phyloP scores from a whole-genome alignment of 2,797 vertebrate genomes.

The Mus spretus region DNA sequence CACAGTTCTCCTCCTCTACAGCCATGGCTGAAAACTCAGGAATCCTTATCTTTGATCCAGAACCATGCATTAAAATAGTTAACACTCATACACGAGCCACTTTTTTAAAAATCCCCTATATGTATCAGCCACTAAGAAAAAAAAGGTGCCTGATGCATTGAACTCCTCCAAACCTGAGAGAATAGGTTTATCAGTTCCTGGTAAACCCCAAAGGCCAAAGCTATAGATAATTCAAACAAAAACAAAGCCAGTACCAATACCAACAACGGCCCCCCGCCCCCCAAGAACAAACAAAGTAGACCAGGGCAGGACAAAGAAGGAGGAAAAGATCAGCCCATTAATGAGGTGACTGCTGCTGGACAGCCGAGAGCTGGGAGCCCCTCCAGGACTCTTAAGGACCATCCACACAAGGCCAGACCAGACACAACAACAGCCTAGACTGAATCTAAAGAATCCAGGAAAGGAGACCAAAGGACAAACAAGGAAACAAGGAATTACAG shows the following conservation, averaged over 20 bases:
- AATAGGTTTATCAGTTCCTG: conserved; percentile 30
- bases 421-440: not conserved
- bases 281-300: not conserved
- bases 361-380: not conserved
- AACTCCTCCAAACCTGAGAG: conserved; percentile 22
- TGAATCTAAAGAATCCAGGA: conserved; percentile 42
- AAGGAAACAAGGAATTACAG: conserved; percentile 19
- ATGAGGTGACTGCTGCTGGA: not conserved
- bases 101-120: not conserved
- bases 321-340: not conserved
- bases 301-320: not conserved
- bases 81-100: not conserved
- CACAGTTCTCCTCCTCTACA: not conserved
- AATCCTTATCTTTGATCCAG: conserved; percentile 48
- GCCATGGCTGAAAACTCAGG: not conserved
- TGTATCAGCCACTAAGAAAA: not conserved
- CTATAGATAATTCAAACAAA: not conserved
- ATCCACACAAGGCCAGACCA: not conserved
- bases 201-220: not conserved
- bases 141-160: not conserved
- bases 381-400: not conserved
- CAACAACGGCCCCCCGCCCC: accelerated
- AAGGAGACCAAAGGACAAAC: not conserved
- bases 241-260: not conserved
- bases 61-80: conserved; percentile 12